phyloP scores from a whole-genome alignment of 2,797 vertebrate species.

The Cryptoblepharus egeriae region DNA sequence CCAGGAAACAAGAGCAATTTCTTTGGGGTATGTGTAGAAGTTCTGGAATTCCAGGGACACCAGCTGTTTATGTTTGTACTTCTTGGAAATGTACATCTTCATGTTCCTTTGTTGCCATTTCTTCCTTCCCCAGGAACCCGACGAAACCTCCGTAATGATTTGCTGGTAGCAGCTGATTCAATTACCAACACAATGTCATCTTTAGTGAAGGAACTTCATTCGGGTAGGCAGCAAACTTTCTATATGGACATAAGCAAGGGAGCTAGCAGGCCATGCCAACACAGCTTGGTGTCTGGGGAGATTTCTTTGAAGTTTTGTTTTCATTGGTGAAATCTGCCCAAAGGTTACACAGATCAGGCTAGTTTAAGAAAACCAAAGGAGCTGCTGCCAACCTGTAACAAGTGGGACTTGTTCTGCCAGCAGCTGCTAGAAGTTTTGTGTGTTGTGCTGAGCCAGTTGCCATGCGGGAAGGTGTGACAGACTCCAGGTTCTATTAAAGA shows the following conservation, averaged over 20 bases:
- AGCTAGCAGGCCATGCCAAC: not conserved
- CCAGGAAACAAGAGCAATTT: no score
- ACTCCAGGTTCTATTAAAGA: not conserved
- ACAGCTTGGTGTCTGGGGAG: fast-evolving
- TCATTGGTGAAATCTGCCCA: not conserved
- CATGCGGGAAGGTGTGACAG: not conserved
- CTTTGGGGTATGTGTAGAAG: no score
- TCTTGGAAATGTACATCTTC: not conserved
- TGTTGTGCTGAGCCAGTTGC: not conserved
- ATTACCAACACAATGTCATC: constrained; percentile 99
- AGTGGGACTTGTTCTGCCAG: not conserved
- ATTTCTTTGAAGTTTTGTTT: fast-evolving
- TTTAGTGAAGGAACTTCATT: constrained; percentile 97
- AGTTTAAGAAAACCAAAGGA: no score
- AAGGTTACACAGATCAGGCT: not conserved
- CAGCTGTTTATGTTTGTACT: no score
- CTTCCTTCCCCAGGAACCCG: constrained; percentile 83
- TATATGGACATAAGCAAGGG: fast-evolving
- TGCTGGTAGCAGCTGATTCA: constrained; percentile 96
- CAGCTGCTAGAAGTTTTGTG: no score
- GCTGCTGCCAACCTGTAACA: not conserved
- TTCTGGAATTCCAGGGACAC: not conserved
- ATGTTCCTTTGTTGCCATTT: not conserved
- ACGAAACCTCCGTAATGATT: constrained; percentile 94
- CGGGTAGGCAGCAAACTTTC: constrained; percentile 78